Conservation (phyloP, 1,140 invertebrate species). For the Riptortus pedestris region DNA sequence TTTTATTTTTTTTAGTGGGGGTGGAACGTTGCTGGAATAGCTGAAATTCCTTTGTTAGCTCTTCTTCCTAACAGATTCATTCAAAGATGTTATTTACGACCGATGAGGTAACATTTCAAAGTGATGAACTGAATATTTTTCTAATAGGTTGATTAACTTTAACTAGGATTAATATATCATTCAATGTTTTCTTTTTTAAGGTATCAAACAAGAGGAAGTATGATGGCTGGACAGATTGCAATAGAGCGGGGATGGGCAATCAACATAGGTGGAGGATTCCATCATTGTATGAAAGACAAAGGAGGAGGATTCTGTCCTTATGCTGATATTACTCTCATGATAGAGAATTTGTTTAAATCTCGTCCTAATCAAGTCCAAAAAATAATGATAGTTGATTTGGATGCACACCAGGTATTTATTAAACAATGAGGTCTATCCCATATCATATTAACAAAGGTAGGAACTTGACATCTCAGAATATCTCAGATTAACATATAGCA, state of each 20-base stretch:
- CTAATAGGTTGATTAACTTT: neutral
- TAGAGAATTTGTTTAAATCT: conserved; percentile 54
- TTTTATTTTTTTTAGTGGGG: conserved; percentile 51
- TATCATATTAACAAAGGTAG: too few species aligned
- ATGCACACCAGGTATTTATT: conserved; percentile 68
- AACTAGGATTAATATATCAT: neutral
- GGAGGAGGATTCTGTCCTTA: conserved; percentile 83
- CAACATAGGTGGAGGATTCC: conserved; percentile 82
- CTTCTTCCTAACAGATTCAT: conserved; percentile 65
- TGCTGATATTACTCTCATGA: conserved; percentile 71
- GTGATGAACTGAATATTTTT: neutral
- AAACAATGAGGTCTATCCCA: too few species aligned
- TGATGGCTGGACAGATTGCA: conserved; percentile 68
- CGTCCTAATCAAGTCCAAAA: conserved; percentile 45
- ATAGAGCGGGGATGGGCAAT: conserved; percentile 73
- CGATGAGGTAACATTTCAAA: conserved; percentile 48
- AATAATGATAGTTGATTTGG: conserved; percentile 78
- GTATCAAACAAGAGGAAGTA: conserved; percentile 70
- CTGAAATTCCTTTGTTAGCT: conserved; percentile 63
- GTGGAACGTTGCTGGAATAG: conserved; percentile 61
- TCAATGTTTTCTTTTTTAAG: conserved; percentile 37
- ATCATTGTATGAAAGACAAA: conserved; percentile 59
- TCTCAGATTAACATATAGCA: too few species aligned
- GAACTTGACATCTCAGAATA: too few species aligned
- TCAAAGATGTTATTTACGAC: conserved; percentile 61